Percentiles rank a stretch among this genome's conserved stretches.
Evolutionary conservation across 2,888 invertebrate species (phyloP).

Genomic region (Ellobium chinense): DNA sequence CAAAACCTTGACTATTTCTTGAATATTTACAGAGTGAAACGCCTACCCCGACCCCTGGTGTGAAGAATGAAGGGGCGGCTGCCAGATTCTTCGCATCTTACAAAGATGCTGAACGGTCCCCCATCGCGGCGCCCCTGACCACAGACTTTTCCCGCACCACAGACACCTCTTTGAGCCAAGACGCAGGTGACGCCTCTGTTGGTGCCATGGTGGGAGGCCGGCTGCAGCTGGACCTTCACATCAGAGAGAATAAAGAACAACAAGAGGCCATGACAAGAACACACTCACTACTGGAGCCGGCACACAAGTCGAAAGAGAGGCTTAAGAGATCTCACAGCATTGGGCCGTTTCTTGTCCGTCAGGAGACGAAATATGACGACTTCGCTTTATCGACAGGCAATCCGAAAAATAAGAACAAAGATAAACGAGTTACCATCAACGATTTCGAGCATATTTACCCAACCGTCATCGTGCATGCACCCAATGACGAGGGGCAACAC

Average conservation of each 20-base stretch:
- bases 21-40: slow-evolving; percentile 22
- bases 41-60: slow-evolving; percentile 7
- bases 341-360: slow-evolving; percentile 11
- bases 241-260: slow-evolving; percentile 21
- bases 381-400: too few species aligned
- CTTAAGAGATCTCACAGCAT: slow-evolving; percentile 45
- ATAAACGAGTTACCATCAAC: neutral
- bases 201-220: slow-evolving; percentile 49
- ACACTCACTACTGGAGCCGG: neutral
- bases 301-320: slow-evolving; percentile 3
- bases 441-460: slow-evolving; percentile 41
- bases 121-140: slow-evolving; percentile 48
- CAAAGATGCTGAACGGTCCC: slow-evolving; percentile 50
- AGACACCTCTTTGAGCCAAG: slow-evolving; percentile 49
- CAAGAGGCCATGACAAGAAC: neutral
- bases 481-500: neutral
- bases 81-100: slow-evolving; percentile 64
- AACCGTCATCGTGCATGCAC: slow-evolving; percentile 22
- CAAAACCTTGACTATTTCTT: too few species aligned
- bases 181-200: slow-evolving; percentile 44
- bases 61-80: slow-evolving; percentile 53
- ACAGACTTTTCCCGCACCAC: slow-evolving; percentile 51
- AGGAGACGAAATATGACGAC: slow-evolving; percentile 28
- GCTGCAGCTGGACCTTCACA: slow-evolving; percentile 42
- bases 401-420: neutral